phyloP scores from a whole-genome alignment of 2,888 invertebrate species.

The Reticulitermes lucifugus region DNA sequence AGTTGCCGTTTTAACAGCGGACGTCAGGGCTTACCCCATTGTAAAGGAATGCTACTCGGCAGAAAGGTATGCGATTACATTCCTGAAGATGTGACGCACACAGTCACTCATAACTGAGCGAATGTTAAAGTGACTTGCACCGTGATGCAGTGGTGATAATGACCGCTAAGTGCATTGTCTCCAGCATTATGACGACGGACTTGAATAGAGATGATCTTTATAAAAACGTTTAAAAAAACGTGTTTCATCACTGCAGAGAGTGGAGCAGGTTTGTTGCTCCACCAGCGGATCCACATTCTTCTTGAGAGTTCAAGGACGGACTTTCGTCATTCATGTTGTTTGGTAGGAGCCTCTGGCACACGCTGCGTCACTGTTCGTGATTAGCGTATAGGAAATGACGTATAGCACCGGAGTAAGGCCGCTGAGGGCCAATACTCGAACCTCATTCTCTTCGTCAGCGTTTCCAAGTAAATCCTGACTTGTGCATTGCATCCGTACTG shows the following conservation, averaged over 20 bases:
- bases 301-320: constrained; percentile 37
- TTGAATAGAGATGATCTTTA: not conserved
- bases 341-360: not conserved
- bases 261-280: constrained; percentile 18
- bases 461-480: no score
- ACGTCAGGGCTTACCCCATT: not conserved
- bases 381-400: no score
- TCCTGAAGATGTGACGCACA: not conserved
- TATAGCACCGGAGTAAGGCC: no score
- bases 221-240: not conserved
- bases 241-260: not conserved
- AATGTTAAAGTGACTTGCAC: not conserved
- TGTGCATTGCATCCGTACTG: no score
- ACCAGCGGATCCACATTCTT: constrained; percentile 32
- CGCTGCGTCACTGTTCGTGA: not conserved
- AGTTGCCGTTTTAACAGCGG: not conserved
- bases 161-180: no score
- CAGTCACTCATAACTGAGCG: not conserved
- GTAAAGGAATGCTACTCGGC: not conserved
- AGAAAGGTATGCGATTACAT: not conserved
- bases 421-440: no score
- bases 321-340: constrained; percentile 38
- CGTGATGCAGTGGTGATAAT: not conserved
- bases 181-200: no score
- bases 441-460: no score